Conservation (phyloP, 2,113 vertebrate genomes). For the Etheostoma spectabile region DNA sequence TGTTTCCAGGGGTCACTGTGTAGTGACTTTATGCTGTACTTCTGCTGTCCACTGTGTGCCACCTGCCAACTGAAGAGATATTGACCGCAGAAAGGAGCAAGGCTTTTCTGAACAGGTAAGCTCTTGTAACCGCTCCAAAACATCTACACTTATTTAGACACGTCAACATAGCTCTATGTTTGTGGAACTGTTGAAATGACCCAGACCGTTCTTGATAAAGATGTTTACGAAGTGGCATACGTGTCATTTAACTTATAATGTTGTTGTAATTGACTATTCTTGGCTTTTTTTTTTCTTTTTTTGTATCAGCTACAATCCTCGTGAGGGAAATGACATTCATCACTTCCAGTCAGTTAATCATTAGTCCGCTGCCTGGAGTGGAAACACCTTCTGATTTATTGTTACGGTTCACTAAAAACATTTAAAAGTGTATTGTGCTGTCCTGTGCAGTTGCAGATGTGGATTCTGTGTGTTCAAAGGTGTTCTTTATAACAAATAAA, state of each 20-base stretch:
- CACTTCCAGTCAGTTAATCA: neutral
- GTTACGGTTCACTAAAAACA: neutral
- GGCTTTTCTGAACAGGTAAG: constrained; percentile 72
- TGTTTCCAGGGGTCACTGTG: constrained; percentile 79
- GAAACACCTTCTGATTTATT: neutral
- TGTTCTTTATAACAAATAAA: neutral
- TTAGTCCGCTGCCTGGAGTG: neutral
- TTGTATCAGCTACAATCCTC: neutral
- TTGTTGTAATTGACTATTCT: neutral
- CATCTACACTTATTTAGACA: too few species aligned
- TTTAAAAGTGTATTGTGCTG: too few species aligned
- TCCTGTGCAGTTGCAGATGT: neutral
- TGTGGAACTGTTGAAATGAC: neutral
- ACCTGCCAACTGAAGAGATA: constrained; percentile 84
- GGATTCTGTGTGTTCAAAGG: neutral
- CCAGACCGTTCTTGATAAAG: neutral
- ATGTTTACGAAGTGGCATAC: neutral
- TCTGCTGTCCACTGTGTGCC: constrained; percentile 52
- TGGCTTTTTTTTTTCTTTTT: neutral
- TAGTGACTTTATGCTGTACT: constrained; percentile 2
- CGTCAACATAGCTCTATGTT: neutral
- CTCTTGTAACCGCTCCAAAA: neutral
- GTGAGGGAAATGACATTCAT: neutral
- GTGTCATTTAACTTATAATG: neutral
- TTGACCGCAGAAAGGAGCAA: constrained; percentile 77